Evolutionary conservation across 2,888 invertebrate species (phyloP).

Genomic region (Tubulanus polymorphus): DNA sequence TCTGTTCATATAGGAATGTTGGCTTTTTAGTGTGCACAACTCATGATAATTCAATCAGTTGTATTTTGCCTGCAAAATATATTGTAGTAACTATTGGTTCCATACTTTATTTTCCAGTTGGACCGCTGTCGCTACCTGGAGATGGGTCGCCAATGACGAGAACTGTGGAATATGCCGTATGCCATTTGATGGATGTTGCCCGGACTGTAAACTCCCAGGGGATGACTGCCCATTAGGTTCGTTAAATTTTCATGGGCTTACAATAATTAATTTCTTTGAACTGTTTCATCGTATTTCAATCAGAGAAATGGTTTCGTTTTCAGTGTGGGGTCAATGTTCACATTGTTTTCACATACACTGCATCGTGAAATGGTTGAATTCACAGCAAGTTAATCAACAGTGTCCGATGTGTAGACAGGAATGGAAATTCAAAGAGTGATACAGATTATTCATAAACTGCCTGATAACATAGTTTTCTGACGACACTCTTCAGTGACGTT

Average conservation of each 20-base stretch:
- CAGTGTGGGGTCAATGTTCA: slow-evolving; percentile 96
- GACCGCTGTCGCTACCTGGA: slow-evolving; percentile 96
- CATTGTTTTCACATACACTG: slow-evolving; percentile 99
- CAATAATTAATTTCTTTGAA: no score
- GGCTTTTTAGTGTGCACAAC: no score
- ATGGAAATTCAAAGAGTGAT: slow-evolving; percentile 88
- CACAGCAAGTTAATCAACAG: slow-evolving; percentile 59
- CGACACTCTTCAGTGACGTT: no score
- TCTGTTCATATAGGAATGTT: no score
- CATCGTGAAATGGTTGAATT: slow-evolving; percentile 98
- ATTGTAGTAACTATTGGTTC: no score
- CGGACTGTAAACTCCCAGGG: slow-evolving; percentile 94
- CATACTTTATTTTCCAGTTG: slow-evolving; percentile 58
- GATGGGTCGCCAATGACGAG: slow-evolving; percentile 98
- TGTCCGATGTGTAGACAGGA: slow-evolving; percentile 93
- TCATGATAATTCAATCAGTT: no score
- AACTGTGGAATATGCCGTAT: slow-evolving; percentile 95
- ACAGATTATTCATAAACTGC: no score
- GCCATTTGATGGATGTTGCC: slow-evolving; percentile 97
- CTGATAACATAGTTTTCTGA: no score
- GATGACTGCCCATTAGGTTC: slow-evolving; percentile 92
- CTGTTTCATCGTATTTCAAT: no score
- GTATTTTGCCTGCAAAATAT: no score
- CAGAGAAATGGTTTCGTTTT: slow-evolving; percentile 34
- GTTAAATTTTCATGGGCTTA: no score